Evolutionary conservation across 2,113 vertebrate species (phyloP).

Genomic region (Tiliqua scincoides): DNA sequence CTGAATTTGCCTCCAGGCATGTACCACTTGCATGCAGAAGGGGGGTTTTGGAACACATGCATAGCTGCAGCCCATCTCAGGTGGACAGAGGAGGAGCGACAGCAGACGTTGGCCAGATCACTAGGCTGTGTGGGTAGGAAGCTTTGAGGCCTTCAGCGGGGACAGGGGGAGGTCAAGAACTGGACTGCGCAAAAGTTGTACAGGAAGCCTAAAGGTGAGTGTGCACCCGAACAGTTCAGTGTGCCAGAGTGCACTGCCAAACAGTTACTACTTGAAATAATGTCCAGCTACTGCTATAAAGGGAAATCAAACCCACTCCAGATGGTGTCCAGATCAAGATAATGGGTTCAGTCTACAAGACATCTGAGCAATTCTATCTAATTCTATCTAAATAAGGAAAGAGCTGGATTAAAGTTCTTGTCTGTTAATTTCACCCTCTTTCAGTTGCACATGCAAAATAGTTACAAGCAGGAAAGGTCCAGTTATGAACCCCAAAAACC

Average conservation of each 20-base stretch:
- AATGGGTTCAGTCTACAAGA: neutral
- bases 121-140: neutral
- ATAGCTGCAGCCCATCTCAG: neutral
- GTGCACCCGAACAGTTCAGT: neutral
- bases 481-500: neutral
- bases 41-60: neutral
- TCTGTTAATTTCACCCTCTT: neutral
- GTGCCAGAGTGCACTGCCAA: neutral
- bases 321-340: neutral
- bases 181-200: neutral
- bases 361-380: neutral
- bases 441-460: too few relatives aligned
- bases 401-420: neutral
- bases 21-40: neutral
- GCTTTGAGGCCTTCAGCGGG: neutral
- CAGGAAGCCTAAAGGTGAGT: neutral
- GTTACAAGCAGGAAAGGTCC: neutral
- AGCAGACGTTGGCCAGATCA: neutral
- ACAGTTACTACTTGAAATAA: neutral
- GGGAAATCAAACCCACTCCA: neutral
- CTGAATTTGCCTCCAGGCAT: neutral
- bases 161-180: neutral
- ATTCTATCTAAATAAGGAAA: neutral
- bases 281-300: neutral
- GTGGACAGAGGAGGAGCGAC: neutral